phyloP scores from a whole-genome alignment of 2,113 vertebrate species.

The Sylvia atricapilla region DNA sequence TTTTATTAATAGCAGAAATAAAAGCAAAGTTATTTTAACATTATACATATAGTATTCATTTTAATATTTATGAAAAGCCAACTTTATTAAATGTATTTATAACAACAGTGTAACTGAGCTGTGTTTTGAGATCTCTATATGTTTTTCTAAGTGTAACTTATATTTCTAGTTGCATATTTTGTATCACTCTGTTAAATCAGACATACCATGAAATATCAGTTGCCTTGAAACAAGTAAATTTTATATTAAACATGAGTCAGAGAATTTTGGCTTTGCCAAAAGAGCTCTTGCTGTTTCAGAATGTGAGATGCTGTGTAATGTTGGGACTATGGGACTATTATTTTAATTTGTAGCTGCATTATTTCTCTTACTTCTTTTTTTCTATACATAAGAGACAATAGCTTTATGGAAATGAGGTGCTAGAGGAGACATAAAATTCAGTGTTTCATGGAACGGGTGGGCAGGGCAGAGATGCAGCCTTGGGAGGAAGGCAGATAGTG shows the following conservation, averaged over 20 bases:
- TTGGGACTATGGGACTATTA: no score
- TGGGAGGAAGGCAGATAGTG: neutral
- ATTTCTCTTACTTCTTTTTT: neutral
- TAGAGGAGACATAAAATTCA: neutral
- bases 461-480: rapidly evolving
- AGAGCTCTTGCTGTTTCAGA: no score
- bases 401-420: neutral
- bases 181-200: neutral
- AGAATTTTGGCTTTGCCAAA: neutral
- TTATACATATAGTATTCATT: no score
- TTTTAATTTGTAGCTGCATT: neutral
- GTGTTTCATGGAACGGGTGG: rapidly evolving
- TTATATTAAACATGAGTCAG: neutral
- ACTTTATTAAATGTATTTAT: no score
- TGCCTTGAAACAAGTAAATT: neutral
- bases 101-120: rapidly evolving
- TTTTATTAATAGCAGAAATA: no score
- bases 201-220: no score
- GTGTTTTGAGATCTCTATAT: rapidly evolving
- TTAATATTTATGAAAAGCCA: no score
- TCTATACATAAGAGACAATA: neutral
- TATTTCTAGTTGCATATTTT: neutral
- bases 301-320: neutral
- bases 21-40: no score
- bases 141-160: neutral